These are phyloP conservation scores for Amphimedon queenslandica DNA, from an alignment of 37 sponge, comb jelly and placozoan genomes.

Conservation along the genomic window DNA sequence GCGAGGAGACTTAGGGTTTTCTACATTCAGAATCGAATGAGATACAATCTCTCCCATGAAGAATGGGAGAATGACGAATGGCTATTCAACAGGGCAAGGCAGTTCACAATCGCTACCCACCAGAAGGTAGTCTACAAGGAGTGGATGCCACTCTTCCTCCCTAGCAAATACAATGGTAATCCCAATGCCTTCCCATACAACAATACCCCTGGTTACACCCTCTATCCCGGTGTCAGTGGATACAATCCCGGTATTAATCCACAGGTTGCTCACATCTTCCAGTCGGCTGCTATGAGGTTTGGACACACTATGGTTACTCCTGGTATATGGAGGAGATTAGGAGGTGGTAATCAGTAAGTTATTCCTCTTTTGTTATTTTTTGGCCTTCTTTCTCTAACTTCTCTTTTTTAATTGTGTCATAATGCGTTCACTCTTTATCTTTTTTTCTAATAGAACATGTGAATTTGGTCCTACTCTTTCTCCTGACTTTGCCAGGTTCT, in stretches of 20 bases:
- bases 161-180: conserved; percentile 19
- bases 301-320: conserved; percentile 95
- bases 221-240: conserved; percentile 46
- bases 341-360: background rate
- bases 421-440: background rate
- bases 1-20: conserved; percentile 32
- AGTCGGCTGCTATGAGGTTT: conserved; percentile 94
- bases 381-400: too few species aligned
- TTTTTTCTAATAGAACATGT: background rate
- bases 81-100: conserved; percentile 88
- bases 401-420: too few species aligned
- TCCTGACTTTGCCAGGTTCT: background rate
- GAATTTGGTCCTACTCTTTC: conserved; percentile 4
- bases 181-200: conserved; percentile 14
- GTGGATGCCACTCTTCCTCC: conserved; percentile 88
- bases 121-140: conserved; percentile 83
- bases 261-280: conserved; percentile 86
- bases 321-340: conserved; percentile 73
- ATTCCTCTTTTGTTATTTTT: background rate
- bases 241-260: conserved; percentile 87
- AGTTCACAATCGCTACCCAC: conserved; percentile 89
- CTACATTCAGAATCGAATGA: background rate
- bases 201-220: conserved; percentile 48
- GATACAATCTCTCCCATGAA: background rate
- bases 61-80: conserved; percentile 71